A percentile compares a stretch with the other conserved stretches of the same genome.
Evolutionary conservation across 2,797 vertebrate species (phyloP).

Genomic region (Eulemur coronatus): DNA sequence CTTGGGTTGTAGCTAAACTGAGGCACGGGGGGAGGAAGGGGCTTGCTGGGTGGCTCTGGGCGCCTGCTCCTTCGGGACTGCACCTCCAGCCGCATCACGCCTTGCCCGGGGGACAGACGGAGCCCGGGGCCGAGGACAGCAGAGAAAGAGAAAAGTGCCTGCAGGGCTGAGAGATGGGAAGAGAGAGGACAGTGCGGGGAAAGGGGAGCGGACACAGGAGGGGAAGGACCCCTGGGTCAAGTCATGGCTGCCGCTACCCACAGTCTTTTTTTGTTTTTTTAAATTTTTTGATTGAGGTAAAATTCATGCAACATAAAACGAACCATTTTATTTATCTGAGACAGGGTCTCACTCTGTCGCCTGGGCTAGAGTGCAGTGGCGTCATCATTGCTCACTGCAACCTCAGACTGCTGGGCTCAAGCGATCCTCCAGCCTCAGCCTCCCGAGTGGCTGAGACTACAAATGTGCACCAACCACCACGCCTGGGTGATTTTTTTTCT

Average conservation of each 20-base stretch:
- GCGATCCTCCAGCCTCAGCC: too few relatives aligned
- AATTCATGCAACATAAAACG: neutral
- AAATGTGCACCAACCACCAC: too few relatives aligned
- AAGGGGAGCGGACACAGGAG: neutral
- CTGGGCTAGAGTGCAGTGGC: too few relatives aligned
- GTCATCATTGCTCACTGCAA: too few relatives aligned
- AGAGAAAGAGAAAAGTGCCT: neutral
- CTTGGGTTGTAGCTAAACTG: neutral
- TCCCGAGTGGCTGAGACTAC: too few relatives aligned
- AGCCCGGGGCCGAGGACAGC: fast-evolving
- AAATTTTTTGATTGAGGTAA: neutral
- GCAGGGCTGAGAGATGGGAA: neutral
- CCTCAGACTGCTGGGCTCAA: too few relatives aligned
- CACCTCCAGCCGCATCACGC: neutral
- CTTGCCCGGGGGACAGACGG: neutral
- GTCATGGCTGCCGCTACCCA: neutral
- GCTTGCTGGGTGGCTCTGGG: neutral
- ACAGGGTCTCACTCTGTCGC: too few relatives aligned
- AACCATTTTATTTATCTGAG: neutral
- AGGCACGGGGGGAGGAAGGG: neutral
- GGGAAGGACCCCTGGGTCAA: neutral
- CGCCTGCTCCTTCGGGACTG: neutral
- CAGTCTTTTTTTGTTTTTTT: too few relatives aligned
- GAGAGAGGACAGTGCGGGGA: neutral
- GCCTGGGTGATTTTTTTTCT: too few relatives aligned